Percentiles rank a stretch among this genome's conserved stretches.
These are phyloP conservation scores for Polypedilum vanderplanki DNA, from an alignment of 1,140 invertebrate species.

Conservation along the genomic window DNA sequence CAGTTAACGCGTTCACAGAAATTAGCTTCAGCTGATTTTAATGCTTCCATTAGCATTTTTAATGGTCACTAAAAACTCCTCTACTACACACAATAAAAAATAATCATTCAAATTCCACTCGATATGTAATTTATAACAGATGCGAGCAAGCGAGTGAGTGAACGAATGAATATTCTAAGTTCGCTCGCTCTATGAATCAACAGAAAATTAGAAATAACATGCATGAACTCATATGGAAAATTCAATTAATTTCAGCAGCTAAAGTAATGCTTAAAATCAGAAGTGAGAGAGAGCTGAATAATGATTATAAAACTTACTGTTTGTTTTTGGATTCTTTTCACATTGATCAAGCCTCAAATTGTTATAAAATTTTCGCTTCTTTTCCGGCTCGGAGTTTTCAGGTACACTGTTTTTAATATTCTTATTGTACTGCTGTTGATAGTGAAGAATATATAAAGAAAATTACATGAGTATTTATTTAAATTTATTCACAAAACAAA, in stretches of 20 bases:
- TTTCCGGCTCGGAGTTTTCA: background rate
- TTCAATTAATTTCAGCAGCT: conserved; percentile 20
- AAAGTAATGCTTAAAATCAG: background rate
- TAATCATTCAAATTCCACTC: conserved; percentile 5
- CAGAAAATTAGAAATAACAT: conserved; percentile 14
- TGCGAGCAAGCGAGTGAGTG: background rate
- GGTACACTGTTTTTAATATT: conserved; percentile 25
- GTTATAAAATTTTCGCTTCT: background rate
- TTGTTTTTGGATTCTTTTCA: conserved; percentile 16
- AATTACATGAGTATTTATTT: background rate
- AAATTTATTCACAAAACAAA: conserved; percentile 14
- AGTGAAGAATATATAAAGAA: background rate
- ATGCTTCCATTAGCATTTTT: conserved; percentile 18
- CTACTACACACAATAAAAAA: background rate
- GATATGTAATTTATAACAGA: conserved; percentile 7
- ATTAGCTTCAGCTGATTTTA: conserved; percentile 14
- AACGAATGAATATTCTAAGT: background rate
- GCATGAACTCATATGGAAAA: conserved; percentile 23
- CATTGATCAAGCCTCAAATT: conserved; percentile 28
- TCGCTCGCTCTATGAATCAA: background rate
- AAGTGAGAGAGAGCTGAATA: conserved; percentile 16
- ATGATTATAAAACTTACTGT: background rate
- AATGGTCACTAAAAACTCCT: background rate
- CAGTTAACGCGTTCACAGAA: conserved; percentile 10
- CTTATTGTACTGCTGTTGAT: background rate